phyloP scores from a whole-genome alignment of 1,140 invertebrate genomes.

The Ceratina calcarata region DNA sequence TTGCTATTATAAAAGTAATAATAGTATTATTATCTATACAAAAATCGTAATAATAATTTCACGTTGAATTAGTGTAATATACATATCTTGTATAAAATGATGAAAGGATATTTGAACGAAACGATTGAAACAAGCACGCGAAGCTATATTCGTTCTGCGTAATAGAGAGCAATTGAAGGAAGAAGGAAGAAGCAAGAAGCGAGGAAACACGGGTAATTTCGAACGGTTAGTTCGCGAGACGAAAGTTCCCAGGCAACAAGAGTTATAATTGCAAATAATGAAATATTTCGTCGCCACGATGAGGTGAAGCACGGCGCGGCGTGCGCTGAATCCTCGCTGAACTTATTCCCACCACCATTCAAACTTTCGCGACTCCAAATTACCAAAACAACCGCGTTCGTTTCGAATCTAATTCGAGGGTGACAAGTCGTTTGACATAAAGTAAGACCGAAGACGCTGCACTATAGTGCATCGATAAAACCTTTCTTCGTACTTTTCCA shows the following conservation, averaged over 20 bases:
- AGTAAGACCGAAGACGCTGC: background rate
- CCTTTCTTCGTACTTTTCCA: background rate
- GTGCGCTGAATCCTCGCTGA: background rate
- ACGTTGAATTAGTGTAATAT: no score
- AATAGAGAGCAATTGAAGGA: background rate
- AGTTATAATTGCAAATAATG: constrained; percentile 49
- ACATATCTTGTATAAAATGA: no score
- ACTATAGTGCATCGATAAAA: background rate
- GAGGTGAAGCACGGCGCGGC: background rate
- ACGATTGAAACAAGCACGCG: background rate
- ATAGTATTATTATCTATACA: no score
- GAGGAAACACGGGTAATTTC: constrained; percentile 8
- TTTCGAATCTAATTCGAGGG: constrained; percentile 10
- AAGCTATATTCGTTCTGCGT: background rate
- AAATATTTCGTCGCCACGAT: constrained; percentile 28
- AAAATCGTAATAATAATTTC: no score
- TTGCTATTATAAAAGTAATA: no score
- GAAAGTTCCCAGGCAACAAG: constrained; percentile 19
- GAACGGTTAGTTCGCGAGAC: background rate
- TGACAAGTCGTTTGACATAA: constrained; percentile 29
- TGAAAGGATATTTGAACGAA: no score
- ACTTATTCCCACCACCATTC: constrained; percentile 26
- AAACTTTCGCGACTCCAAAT: constrained; percentile 37
- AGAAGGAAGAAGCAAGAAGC: background rate
- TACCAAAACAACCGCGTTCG: constrained; percentile 23